Evolutionary conservation across 2,113 vertebrate genomes (phyloP).

Genomic region (Alouatta palliata): DNA sequence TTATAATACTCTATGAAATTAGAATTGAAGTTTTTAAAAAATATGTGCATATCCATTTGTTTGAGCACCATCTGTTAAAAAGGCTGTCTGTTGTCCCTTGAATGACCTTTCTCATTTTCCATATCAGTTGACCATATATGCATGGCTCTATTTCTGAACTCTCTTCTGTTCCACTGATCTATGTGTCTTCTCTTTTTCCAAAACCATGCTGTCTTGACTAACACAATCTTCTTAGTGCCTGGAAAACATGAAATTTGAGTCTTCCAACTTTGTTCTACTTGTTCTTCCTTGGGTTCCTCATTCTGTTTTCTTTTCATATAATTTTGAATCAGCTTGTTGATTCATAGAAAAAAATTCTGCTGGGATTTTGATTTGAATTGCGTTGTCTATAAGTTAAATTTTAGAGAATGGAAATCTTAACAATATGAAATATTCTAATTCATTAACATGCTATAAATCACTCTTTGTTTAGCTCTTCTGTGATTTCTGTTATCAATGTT

Average conservation of each 20-base stretch:
- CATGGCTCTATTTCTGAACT: not conserved
- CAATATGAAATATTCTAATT: not conserved
- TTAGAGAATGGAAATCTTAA: not conserved
- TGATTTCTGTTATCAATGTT: not conserved
- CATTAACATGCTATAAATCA: not conserved
- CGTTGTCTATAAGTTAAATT: not conserved
- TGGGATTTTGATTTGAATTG: not conserved
- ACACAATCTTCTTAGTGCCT: not conserved
- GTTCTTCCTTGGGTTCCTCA: not conserved
- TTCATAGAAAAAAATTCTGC: not conserved
- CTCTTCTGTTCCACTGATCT: not conserved
- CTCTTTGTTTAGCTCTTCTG: not conserved
- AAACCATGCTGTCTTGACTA: not conserved
- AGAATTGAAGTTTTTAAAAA: not conserved
- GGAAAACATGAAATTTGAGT: not conserved
- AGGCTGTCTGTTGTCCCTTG: not conserved
- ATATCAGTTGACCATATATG: not conserved
- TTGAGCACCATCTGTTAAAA: not conserved
- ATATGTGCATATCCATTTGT: not conserved
- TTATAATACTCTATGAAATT: not conserved
- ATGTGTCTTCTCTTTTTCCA: not conserved
- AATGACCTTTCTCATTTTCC: not conserved
- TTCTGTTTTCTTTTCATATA: not conserved
- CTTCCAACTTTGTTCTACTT: not conserved
- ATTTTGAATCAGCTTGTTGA: not conserved